These are phyloP conservation scores for Nycticorax nycticorax DNA, from an alignment of 2,113 vertebrate species.

Conservation along the genomic window DNA sequence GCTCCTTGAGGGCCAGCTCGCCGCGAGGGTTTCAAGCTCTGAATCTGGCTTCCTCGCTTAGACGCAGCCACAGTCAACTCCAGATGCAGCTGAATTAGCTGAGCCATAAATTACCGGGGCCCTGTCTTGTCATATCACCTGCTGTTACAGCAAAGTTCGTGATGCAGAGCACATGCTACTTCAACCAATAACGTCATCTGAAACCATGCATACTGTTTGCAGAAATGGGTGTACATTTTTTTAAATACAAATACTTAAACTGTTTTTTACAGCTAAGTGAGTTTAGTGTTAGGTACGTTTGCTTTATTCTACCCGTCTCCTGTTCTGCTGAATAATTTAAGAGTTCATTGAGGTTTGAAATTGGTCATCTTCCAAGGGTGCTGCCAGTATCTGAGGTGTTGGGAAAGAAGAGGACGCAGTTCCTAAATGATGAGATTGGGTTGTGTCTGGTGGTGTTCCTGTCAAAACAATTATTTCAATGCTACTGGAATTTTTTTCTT, in stretches of 20 bases:
- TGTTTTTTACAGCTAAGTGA: background rate
- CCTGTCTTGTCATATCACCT: background rate
- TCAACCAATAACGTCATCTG: background rate
- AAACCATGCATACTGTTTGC: background rate
- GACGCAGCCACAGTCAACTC: background rate
- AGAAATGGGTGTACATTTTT: background rate
- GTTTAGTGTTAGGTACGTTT: background rate
- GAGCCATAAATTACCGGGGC: background rate
- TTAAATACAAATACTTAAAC: background rate
- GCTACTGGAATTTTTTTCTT: background rate
- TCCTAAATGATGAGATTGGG: background rate
- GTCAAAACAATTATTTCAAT: conserved; percentile 3
- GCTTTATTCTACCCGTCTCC: background rate
- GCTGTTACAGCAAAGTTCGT: background rate
- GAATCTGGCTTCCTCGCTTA: background rate
- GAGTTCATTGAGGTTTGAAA: background rate
- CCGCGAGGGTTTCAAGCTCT: background rate
- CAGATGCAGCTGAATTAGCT: background rate
- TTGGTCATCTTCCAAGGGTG: background rate
- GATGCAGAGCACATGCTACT: background rate
- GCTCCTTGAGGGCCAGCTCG: background rate
- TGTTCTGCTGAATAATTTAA: background rate
- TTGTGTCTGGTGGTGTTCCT: background rate
- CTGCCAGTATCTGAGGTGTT: background rate
- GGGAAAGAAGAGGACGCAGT: background rate